Percentiles rank a stretch among this genome's conserved stretches.
Evolutionary conservation across 2,888 invertebrate genomes (phyloP).

Genomic region (Cyclophora albipunctata): DNA sequence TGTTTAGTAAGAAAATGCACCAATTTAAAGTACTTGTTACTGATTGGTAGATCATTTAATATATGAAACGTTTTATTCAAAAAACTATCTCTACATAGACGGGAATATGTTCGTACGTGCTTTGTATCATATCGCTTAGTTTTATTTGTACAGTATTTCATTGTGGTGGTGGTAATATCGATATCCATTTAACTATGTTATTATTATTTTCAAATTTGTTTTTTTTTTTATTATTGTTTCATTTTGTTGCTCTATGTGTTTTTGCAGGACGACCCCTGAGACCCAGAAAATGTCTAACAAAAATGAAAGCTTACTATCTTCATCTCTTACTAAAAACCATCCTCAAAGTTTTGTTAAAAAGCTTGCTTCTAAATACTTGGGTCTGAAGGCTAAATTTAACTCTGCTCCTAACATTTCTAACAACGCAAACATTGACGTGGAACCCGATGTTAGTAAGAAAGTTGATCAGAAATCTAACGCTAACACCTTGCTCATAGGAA

Average conservation of each 20-base stretch:
- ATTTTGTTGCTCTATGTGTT: constrained; percentile 64
- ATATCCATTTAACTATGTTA: constrained; percentile 3
- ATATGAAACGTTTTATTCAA: too few species aligned
- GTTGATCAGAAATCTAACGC: constrained; percentile 39
- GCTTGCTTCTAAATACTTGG: constrained; percentile 73
- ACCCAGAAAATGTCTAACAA: constrained; percentile 67
- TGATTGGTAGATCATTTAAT: constrained; percentile 30
- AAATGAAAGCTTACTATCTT: constrained; percentile 58
- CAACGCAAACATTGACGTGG: constrained; percentile 43
- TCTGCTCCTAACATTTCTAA: constrained; percentile 71
- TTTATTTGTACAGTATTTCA: too few species aligned
- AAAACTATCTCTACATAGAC: too few species aligned
- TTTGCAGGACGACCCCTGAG: constrained; percentile 70
- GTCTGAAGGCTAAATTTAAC: constrained; percentile 66
- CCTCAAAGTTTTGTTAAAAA: constrained; percentile 69
- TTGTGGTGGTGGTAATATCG: constrained; percentile 5
- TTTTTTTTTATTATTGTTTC: constrained; percentile 33
- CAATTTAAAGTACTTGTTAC: constrained; percentile 38
- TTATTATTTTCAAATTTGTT: constrained; percentile 10
- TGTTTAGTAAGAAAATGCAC: constrained; percentile 38
- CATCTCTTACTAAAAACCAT: constrained; percentile 60
- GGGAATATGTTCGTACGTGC: too few species aligned
- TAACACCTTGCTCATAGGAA: constrained; percentile 60
- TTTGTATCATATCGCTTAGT: too few species aligned
- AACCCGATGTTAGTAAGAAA: constrained; percentile 49